These are phyloP conservation scores for Gorsachius goisagi DNA, from an alignment of 2,113 vertebrate species.

Conservation along the genomic window DNA sequence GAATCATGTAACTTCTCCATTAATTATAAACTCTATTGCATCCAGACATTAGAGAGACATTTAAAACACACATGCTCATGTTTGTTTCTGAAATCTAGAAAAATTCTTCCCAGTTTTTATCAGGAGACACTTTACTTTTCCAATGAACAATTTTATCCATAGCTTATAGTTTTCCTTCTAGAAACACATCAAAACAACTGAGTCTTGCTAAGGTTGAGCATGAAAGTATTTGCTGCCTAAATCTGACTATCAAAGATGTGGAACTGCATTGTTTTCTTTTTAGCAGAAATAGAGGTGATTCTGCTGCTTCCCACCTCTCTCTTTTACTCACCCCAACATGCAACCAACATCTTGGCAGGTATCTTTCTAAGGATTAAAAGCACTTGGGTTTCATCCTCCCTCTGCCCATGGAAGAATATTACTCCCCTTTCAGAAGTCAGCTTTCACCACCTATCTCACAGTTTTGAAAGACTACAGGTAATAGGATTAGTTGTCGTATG, in stretches of 20 bases:
- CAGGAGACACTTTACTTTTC: background rate
- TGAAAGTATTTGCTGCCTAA: background rate
- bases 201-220: background rate
- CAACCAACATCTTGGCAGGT: background rate
- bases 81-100: background rate
- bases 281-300: background rate
- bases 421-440: background rate
- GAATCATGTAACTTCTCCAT: background rate
- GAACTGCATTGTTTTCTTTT: background rate
- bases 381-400: background rate
- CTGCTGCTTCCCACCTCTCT: background rate
- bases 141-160: background rate
- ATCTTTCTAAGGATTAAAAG: background rate
- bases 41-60: background rate
- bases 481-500: background rate
- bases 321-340: background rate
- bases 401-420: background rate
- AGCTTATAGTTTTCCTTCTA: background rate
- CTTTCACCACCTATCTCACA: background rate
- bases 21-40: background rate
- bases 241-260: background rate
- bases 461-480: background rate
- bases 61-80: background rate
- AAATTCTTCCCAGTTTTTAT: background rate
- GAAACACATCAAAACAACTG: background rate